Evolutionary conservation across 2,888 invertebrate genomes (phyloP).

Genomic region (Pasiphila rectangulata): DNA sequence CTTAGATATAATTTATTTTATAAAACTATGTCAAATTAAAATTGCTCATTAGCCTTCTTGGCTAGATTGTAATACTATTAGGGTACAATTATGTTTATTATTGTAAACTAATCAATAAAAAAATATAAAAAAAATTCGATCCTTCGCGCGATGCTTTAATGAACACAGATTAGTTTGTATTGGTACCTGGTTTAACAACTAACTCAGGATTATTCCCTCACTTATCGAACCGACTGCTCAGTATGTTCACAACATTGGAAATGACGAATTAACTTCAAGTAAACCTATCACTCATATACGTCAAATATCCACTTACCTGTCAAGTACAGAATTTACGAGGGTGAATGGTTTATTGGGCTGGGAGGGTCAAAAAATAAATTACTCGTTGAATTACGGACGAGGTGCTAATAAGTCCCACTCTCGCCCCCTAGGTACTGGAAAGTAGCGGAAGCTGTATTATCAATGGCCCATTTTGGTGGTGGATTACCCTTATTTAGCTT

Average conservation of each 20-base stretch:
- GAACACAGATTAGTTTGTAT: no score
- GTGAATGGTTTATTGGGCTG: conserved; percentile 7
- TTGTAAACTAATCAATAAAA: no score
- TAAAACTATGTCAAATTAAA: no score
- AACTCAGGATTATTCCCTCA: no score
- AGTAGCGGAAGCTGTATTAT: neutral
- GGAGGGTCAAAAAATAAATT: conserved; percentile 24
- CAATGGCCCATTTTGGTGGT: neutral
- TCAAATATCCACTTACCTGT: conserved; percentile 14
- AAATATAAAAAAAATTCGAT: no score
- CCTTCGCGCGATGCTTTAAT: no score
- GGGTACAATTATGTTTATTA: no score
- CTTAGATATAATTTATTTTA: no score
- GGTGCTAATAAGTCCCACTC: neutral
- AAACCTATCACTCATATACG: conserved; percentile 1
- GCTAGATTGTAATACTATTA: no score
- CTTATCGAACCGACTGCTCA: neutral
- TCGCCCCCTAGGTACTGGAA: no score
- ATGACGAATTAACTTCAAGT: neutral
- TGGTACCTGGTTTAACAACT: no score
- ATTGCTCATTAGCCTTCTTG: no score
- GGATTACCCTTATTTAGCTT: neutral
- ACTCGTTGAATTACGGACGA: conserved; percentile 3
- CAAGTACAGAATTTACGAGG: conserved; percentile 22
- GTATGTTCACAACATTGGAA: neutral